phyloP scores from a whole-genome alignment of 2,888 invertebrate genomes.

The Monochamus alternatus region DNA sequence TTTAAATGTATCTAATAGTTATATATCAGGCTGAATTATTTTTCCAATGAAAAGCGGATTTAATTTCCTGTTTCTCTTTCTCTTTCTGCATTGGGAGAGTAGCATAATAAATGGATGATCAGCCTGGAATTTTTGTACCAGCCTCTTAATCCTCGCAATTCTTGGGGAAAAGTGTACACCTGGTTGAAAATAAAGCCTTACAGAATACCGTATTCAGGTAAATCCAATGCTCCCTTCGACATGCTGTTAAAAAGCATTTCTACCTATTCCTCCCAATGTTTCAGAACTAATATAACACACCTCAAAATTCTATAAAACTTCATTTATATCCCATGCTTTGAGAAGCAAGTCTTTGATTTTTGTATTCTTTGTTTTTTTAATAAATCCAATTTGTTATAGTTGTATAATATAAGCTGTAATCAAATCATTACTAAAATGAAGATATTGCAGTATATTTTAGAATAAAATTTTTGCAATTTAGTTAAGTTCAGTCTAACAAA shows the following conservation, averaged over 20 bases:
- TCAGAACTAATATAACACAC: neutral
- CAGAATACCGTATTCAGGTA: neutral
- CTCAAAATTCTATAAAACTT: no score
- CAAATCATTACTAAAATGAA: no score
- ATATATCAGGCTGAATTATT: slow-evolving; percentile 19
- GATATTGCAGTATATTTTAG: no score
- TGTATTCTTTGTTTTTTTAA: no score
- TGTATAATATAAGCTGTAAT: no score
- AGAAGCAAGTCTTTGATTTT: no score
- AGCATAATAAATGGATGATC: slow-evolving; percentile 51
- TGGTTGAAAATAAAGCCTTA: slow-evolving; percentile 16
- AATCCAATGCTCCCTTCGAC: neutral
- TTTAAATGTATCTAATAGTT: neutral
- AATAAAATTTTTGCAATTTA: no score
- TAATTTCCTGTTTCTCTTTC: slow-evolving; percentile 28
- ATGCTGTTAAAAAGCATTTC: slow-evolving; percentile 5
- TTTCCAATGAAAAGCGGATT: slow-evolving; percentile 29
- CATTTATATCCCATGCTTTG: no score
- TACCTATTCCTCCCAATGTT: neutral
- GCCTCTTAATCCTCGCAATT: slow-evolving; percentile 35
- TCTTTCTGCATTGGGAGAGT: slow-evolving; percentile 17
- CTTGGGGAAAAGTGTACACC: slow-evolving; percentile 28
- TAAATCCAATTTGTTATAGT: no score
- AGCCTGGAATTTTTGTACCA: slow-evolving; percentile 43
- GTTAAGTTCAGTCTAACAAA: no score